Evolutionary conservation across 2,888 invertebrate species (phyloP), one percentile per base, ranked within the genome.

Genomic region (Rotaria macrura): DNA sequence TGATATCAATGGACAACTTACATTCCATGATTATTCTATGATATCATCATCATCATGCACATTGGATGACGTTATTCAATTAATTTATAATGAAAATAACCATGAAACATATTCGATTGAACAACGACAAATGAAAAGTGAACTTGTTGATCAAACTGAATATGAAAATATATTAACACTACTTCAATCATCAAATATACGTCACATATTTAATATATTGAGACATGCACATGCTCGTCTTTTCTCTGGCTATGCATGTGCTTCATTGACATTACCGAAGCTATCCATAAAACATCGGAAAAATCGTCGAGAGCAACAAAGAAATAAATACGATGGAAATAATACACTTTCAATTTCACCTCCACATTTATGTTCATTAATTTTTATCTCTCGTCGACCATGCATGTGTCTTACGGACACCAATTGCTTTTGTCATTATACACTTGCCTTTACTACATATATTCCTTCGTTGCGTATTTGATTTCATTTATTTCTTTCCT

Each of bases 71-170:
- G 43, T 23, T 43, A 79, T 79, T 43, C 23, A 29, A 40, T 38
- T 43, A 40, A 40, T 38, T 12, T 43, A 38, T 40, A 43, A 6
- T 79, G 3, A 29, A 9, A 40, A 79, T 79, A 25, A 79, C 10
- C 23, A 79, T 25, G 49, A 49, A 49, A 12, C 14, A 49, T 79
- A n/a, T 43, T 43, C 4, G 0, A 79, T 79, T 43, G 43, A 79
- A 79, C 43, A 79, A 79, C 25, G 34, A 43, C 43, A 79, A 43
- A n/a, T 40, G 40, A 40, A 40, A 43, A 79, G 79, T 79, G 43
- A 79, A 43, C 43, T 43, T 40, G 79, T 79, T n/a, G 79, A 79
- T 43, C 43, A n/a, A 79, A 79, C 25, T n/a, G 79, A 79, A 79
- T 79, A 79, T 43, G 40, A 43, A 14, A 43, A 40, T 43, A 25